These are phyloP conservation scores for Drosophila kohkoa DNA, from an alignment of 1,140 invertebrate genomes.

Conservation along the genomic window DNA sequence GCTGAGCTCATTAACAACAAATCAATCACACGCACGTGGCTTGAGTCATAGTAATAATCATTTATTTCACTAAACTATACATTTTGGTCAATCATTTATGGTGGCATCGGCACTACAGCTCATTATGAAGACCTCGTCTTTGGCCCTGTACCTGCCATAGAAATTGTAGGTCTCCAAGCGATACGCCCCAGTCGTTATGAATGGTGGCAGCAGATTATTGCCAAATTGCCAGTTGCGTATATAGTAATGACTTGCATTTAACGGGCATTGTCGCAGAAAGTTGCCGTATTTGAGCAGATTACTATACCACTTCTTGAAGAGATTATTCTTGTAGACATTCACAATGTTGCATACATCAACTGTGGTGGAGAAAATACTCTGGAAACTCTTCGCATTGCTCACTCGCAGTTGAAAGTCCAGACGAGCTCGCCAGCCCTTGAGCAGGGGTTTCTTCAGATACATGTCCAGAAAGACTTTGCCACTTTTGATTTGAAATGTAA, in stretches of 20 bases:
- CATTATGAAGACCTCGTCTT: constrained; percentile 62
- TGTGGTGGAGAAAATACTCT: constrained; percentile 59
- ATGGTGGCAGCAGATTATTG: constrained; percentile 55
- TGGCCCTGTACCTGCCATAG: constrained; percentile 49
- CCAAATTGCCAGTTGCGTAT: constrained; percentile 50
- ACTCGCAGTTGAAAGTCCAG: constrained; percentile 63
- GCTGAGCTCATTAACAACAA: constrained; percentile 35
- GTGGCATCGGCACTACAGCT: constrained; percentile 50
- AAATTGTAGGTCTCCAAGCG: constrained; percentile 59
- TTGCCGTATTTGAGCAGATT: constrained; percentile 63
- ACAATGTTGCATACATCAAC: constrained; percentile 67
- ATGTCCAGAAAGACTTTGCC: constrained; percentile 56
- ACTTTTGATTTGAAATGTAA: constrained; percentile 40
- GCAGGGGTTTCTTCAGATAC: constrained; percentile 44
- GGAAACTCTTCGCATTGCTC: constrained; percentile 57
- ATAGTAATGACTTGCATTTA: constrained; percentile 49
- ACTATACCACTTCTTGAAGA: constrained; percentile 65
- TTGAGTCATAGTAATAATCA: constrained; percentile 1
- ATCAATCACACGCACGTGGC: constrained; percentile 5
- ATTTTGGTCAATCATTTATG: constrained; percentile 19
- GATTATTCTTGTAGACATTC: constrained; percentile 47
- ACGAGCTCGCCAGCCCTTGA: constrained; percentile 44
- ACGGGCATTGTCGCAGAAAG: constrained; percentile 56
- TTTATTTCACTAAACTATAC: constrained; percentile 1
- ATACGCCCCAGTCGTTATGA: constrained; percentile 50